These are phyloP conservation scores for Camptogramma bilineatum DNA, from an alignment of 2,888 invertebrate genomes.

Conservation along the genomic window DNA sequence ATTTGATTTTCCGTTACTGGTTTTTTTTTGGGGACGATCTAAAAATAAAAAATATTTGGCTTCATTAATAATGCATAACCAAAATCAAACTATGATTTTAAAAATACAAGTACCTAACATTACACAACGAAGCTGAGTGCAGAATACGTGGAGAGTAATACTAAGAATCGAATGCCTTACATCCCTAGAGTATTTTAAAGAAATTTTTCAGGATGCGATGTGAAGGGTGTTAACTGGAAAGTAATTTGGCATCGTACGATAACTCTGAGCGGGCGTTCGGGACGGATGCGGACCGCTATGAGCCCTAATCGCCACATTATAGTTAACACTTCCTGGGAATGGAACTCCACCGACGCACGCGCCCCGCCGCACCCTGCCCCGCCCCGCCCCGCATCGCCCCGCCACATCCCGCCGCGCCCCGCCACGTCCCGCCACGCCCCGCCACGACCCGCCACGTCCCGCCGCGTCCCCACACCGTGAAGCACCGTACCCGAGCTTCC, in stretches of 20 bases:
- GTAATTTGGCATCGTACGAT: slow-evolving; percentile 12
- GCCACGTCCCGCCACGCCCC: neutral
- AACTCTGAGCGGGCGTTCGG: slow-evolving; percentile 11
- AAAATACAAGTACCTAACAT: too few species aligned
- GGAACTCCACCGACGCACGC: neutral
- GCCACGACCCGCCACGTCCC: neutral
- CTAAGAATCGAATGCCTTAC: too few species aligned
- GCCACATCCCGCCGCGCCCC: neutral
- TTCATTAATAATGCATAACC: too few species aligned
- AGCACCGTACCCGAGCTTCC: neutral
- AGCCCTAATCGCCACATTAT: slow-evolving; percentile 24
- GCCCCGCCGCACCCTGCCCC: neutral
- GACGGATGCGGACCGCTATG: slow-evolving; percentile 8
- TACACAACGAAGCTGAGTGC: too few species aligned
- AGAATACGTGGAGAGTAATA: too few species aligned
- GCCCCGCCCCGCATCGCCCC: neutral
- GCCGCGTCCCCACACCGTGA: neutral
- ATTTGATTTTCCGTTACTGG: neutral
- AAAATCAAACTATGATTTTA: too few species aligned
- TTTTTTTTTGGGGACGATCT: too few species aligned
- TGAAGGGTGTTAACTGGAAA: slow-evolving; percentile 15
- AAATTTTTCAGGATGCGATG: neutral
- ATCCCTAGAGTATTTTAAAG: neutral
- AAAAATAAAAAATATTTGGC: too few species aligned
- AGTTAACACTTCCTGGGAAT: slow-evolving; percentile 14